These are phyloP conservation scores for Asbolus verrucosus DNA, from an alignment of 1,140 invertebrate genomes.

Conservation along the genomic window DNA sequence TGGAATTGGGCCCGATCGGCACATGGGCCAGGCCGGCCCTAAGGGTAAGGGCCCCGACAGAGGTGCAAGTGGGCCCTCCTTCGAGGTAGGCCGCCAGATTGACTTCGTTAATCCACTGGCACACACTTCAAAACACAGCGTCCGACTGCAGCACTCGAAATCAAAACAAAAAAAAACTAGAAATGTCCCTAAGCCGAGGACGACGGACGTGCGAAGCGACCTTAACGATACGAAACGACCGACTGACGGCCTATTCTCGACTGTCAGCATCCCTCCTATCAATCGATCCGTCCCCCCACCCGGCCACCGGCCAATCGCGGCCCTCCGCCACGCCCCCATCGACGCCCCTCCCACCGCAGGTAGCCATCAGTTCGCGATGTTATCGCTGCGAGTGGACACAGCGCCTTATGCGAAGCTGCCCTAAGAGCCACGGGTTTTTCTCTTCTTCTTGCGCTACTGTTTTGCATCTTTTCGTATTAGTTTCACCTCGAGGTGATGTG, in stretches of 20 bases:
- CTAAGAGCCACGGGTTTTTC: constrained; percentile 48
- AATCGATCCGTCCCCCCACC: constrained; percentile 31
- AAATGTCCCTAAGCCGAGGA: constrained; percentile 11
- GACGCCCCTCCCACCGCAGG: constrained; percentile 57
- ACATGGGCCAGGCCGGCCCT: constrained; percentile 65
- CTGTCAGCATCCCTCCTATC: constrained; percentile 35
- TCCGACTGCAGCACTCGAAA: too few relatives aligned
- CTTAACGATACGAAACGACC: constrained; percentile 25
- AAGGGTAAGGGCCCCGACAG: constrained; percentile 64
- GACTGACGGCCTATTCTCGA: constrained; percentile 26
- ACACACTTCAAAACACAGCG: constrained; percentile 51
- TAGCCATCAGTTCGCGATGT: constrained; percentile 63
- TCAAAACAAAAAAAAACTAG: constrained; percentile 9
- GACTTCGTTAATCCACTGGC: constrained; percentile 54
- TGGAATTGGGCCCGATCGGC: constrained; percentile 63
- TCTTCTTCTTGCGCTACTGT: constrained; percentile 53
- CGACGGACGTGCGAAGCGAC: constrained; percentile 15
- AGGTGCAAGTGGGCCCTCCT: constrained; percentile 63
- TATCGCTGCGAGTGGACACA: constrained; percentile 50
- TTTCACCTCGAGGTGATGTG: constrained; percentile 45
- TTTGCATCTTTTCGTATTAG: constrained; percentile 51
- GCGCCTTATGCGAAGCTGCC: constrained; percentile 52
- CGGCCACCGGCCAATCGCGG: not conserved
- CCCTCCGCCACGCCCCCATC: not conserved
- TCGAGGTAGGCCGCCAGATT: constrained; percentile 65